Conservation (phyloP, 2,113 vertebrate species). For the Xerus inauris region DNA sequence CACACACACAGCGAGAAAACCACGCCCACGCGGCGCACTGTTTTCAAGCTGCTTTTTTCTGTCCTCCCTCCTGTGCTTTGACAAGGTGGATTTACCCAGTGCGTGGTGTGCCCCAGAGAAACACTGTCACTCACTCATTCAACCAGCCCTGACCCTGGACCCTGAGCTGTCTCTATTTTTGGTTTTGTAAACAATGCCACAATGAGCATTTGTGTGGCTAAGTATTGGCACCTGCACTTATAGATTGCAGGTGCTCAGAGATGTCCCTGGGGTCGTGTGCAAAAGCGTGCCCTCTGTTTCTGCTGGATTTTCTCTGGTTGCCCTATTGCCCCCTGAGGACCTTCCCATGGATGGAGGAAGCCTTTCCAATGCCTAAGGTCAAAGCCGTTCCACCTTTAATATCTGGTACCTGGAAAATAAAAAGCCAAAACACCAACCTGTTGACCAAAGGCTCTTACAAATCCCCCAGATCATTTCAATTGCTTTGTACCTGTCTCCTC, state of each 20-base stretch:
- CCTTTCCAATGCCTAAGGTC: background rate
- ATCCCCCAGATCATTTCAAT: background rate
- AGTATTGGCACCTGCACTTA: background rate
- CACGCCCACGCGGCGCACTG: accelerated
- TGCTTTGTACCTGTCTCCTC: background rate
- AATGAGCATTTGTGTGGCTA: background rate
- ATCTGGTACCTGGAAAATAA: background rate
- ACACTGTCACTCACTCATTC: background rate
- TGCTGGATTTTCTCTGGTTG: background rate
- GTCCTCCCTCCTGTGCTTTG: background rate
- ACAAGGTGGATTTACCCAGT: background rate
- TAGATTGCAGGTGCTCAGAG: background rate
- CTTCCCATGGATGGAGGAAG: background rate
- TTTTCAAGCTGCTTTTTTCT: background rate
- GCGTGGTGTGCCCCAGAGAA: background rate
- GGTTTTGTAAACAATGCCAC: conserved; percentile 30
- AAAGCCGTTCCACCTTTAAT: background rate
- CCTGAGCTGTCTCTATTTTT: background rate
- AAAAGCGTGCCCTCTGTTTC: background rate
- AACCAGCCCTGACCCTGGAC: background rate
- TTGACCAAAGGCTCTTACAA: background rate
- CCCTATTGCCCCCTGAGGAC: background rate
- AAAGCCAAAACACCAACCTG: background rate
- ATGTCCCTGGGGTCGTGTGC: background rate
- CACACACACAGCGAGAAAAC: accelerated